Evolutionary conservation across 2,113 vertebrate genomes (phyloP), one percentile per base, ranked within the genome.

Genomic region (Todiramphus saurophagus): DNA sequence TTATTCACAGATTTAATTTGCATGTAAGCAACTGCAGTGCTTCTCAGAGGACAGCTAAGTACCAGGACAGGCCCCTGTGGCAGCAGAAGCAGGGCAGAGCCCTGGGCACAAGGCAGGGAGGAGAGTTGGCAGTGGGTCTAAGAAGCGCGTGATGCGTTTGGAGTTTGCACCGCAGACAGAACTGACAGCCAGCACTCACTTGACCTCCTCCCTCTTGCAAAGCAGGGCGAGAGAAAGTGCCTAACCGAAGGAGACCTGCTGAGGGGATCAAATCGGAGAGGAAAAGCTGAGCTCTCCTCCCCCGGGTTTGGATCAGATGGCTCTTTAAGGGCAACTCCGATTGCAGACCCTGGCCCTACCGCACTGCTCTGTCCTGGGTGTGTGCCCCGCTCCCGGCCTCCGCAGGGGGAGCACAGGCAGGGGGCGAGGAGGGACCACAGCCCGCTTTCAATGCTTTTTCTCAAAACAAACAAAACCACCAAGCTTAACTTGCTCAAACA

Each of bases 391-490:
- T 59, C 53, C 48, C 72, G 30, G 72, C 14, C 14, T 51, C 60
- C 0, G 0, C 58, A 50, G 75, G 4, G 19, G 56, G 73, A 92
- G 51, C 4, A 72, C 80, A 62, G 60, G 82, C 85, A 69, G 33
- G 55, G 46, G 67, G 31, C 0, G 2, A 90, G 77, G 58, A 75
- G 2, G 2, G 39, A 68, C 46, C 58, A n/a, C 72, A 79, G 72
- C 68, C 46, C 9, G 1, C 13, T 56, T 85, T 86, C 81, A 91
- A 13, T 87, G 92, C 44, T 93, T 96, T 88, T 75, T 89, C 87
- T 96, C 62, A 83, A 94, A 94, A 93, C 75, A 97, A 96, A 91
- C 75, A 83, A 91, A 95, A 7, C 60, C 82, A 80, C 59, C 67
- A 43, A 83, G 67, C 58, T 88, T 89, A 83, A 85, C 37, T 93